These are phyloP conservation scores for Paratilapia polleni DNA, from an alignment of 2,113 vertebrate genomes.

Conservation along the genomic window DNA sequence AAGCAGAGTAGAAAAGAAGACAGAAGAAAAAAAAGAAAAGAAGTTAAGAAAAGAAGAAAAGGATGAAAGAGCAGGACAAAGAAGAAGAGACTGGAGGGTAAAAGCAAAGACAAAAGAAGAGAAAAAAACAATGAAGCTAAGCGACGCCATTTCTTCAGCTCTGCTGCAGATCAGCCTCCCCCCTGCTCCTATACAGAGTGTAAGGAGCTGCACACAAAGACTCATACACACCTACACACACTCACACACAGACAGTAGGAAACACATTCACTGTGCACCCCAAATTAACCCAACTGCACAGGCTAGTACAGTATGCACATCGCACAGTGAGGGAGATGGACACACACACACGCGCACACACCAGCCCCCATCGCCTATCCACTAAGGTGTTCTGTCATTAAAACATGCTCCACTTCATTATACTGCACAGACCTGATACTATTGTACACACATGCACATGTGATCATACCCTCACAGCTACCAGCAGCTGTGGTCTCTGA, in stretches of 20 bases:
- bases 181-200: constrained; percentile 22
- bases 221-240: background rate
- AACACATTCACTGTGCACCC: background rate
- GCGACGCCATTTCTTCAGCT: background rate
- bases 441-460: background rate
- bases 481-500: constrained; percentile 9
- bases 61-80: background rate
- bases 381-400: constrained; percentile 20
- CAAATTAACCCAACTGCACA: background rate
- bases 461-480: background rate
- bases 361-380: background rate
- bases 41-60: background rate
- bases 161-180: constrained; percentile 40
- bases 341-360: accelerated
- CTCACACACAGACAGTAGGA: background rate
- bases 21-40: background rate
- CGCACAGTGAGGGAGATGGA: background rate
- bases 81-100: background rate
- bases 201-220: constrained; percentile 37
- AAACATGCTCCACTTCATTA: constrained; percentile 24
- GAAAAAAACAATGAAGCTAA: background rate
- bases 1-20: background rate
- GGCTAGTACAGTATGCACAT: background rate
- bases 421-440: background rate
- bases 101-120: background rate